Percentiles rank a stretch among this genome's conserved stretches.
These are phyloP conservation scores for Micropoecilia bifurca DNA, from an alignment of 2,797 vertebrate genomes.

Conservation along the genomic window DNA sequence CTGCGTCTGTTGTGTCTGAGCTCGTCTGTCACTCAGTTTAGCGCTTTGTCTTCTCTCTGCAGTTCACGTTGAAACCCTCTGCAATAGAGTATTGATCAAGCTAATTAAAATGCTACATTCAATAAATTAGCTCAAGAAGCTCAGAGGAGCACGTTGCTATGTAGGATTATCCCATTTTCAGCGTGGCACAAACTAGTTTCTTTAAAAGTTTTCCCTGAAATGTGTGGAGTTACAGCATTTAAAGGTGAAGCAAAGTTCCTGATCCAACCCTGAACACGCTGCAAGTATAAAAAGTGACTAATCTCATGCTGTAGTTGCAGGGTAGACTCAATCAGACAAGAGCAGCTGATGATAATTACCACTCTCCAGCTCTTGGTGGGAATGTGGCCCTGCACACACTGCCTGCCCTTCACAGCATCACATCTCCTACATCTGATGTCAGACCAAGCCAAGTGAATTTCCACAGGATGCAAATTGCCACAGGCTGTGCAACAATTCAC, in stretches of 20 bases:
- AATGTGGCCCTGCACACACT: slow-evolving; percentile 4
- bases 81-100: slow-evolving; percentile 60
- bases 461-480: slow-evolving; percentile 58
- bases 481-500: slow-evolving; percentile 54
- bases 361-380: slow-evolving; percentile 15
- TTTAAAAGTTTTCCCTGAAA: slow-evolving; percentile 45
- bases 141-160: slow-evolving; percentile 1
- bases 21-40: background rate
- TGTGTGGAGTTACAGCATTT: background rate
- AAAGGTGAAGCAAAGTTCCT: slow-evolving; percentile 11
- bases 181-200: slow-evolving; percentile 8
- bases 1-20: slow-evolving; percentile 12
- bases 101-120: slow-evolving; percentile 55
- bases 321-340: slow-evolving; percentile 33
- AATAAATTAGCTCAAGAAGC: slow-evolving; percentile 42
- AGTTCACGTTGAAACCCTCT: slow-evolving; percentile 39
- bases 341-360: slow-evolving; percentile 41
- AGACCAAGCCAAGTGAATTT: slow-evolving; percentile 37
- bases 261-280: background rate
- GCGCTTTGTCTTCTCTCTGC: slow-evolving; percentile 8
- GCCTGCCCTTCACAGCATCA: slow-evolving; percentile 4
- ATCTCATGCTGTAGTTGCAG: slow-evolving; percentile 13
- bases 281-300: background rate
- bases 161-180: background rate
- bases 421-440: slow-evolving; percentile 32